phyloP scores from a whole-genome alignment of 2,113 vertebrate species.

The Nyctereutes procyonoides region DNA sequence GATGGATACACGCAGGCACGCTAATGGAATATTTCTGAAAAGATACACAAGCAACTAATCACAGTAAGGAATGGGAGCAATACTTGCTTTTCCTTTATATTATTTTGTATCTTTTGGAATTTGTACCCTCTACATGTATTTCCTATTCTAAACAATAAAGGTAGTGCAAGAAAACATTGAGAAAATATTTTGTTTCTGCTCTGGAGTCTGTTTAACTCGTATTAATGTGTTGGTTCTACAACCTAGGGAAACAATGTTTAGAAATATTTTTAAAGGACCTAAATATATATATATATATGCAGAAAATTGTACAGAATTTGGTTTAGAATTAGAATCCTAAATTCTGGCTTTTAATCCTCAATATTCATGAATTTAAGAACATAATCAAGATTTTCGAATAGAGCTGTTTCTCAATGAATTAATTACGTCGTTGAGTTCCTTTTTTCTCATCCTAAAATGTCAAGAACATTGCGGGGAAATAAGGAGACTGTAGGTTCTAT shows the following conservation, averaged over 20 bases:
- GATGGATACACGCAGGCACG: background rate
- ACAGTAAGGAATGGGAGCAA: background rate
- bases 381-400: background rate
- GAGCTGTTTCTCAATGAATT: background rate
- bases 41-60: background rate
- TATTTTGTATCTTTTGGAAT: background rate
- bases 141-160: slow-evolving; percentile 17
- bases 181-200: background rate
- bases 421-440: background rate
- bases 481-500: background rate
- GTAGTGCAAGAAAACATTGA: background rate
- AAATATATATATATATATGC: background rate
- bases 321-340: background rate
- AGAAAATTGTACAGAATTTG: background rate
- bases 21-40: slow-evolving; percentile 30
- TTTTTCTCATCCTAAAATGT: background rate
- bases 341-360: background rate
- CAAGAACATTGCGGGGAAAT: background rate
- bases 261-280: background rate
- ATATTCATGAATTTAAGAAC: background rate
- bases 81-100: background rate
- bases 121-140: background rate
- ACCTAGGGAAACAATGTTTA: background rate
- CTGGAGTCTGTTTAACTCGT: background rate
- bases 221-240: background rate